Conservation (phyloP, 1,140 invertebrate species). For the Ceratosolen fusciceps region DNA sequence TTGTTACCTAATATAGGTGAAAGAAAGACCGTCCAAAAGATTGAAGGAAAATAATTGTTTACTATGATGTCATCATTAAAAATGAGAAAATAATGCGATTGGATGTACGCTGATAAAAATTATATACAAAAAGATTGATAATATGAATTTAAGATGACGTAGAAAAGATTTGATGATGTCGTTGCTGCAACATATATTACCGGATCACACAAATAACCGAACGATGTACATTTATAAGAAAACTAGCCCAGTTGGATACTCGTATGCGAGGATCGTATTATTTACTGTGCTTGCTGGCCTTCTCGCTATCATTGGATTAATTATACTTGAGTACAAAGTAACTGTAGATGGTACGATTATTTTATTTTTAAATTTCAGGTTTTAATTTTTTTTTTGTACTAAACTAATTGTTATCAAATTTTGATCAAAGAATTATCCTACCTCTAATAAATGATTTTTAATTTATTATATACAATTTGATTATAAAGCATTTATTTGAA, state of each 20-base stretch:
- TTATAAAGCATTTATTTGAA: no score
- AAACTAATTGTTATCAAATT: no score
- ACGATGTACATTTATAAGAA: conserved; percentile 84
- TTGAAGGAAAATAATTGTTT: neutral
- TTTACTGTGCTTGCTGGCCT: conserved; percentile 81
- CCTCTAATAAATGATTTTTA: no score
- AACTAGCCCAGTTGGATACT: conserved; percentile 81
- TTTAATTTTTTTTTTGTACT: no score
- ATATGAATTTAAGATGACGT: conserved; percentile 63
- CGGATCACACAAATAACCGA: conserved; percentile 74
- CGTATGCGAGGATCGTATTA: conserved; percentile 87
- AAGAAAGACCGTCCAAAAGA: neutral
- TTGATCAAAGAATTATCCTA: no score
- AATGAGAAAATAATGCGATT: neutral
- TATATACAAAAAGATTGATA: neutral
- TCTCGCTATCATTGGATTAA: conserved; percentile 80
- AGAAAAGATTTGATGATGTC: conserved; percentile 58
- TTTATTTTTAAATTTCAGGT: no score
- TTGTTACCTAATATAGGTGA: neutral
- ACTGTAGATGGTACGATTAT: conserved; percentile 79
- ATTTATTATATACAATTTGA: no score
- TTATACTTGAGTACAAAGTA: conserved; percentile 84
- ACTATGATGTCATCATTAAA: neutral
- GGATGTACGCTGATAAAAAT: neutral
- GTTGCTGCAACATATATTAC: conserved; percentile 46